phyloP scores from a whole-genome alignment of 2,797 vertebrate genomes.

The Artibeus jamaicensis region DNA sequence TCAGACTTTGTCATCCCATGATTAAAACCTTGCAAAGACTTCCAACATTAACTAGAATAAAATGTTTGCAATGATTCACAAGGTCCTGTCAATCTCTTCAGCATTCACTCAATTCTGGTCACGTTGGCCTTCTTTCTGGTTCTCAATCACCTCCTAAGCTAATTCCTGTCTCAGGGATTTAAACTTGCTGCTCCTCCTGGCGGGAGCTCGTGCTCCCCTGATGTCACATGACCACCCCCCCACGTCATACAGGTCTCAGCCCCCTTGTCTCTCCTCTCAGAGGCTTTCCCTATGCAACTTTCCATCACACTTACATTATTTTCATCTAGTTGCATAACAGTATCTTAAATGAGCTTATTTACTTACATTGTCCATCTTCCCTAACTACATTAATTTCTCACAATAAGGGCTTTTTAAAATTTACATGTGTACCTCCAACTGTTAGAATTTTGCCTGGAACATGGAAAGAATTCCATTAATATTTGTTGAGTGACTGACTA shows the following conservation, averaged over 20 bases:
- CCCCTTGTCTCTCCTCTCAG: not conserved
- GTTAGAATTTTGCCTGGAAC: not conserved
- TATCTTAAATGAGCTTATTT: not conserved
- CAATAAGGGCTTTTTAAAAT: not conserved
- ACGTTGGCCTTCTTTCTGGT: not conserved
- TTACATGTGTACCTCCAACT: not conserved
- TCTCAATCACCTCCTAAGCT: not conserved
- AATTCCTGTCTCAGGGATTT: not conserved
- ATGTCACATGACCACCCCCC: not conserved
- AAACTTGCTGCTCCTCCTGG: not conserved
- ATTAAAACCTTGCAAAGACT: not conserved
- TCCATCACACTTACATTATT: not conserved
- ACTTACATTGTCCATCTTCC: not conserved
- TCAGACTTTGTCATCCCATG: not conserved
- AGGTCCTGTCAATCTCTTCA: not conserved
- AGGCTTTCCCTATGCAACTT: not conserved
- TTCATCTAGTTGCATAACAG: not conserved
- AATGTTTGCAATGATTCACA: not conserved
- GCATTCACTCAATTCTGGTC: not conserved
- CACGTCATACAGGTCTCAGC: not conserved
- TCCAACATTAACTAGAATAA: not conserved
- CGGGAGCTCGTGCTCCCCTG: too few species aligned
- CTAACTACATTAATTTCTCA: not conserved
- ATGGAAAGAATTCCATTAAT: not conserved
- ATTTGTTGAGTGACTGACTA: not conserved